Percentiles rank a stretch among this genome's conserved stretches.
These are phyloP conservation scores for Cephus cinctus DNA, from an alignment of 1,140 invertebrate genomes.

Conservation along the genomic window DNA sequence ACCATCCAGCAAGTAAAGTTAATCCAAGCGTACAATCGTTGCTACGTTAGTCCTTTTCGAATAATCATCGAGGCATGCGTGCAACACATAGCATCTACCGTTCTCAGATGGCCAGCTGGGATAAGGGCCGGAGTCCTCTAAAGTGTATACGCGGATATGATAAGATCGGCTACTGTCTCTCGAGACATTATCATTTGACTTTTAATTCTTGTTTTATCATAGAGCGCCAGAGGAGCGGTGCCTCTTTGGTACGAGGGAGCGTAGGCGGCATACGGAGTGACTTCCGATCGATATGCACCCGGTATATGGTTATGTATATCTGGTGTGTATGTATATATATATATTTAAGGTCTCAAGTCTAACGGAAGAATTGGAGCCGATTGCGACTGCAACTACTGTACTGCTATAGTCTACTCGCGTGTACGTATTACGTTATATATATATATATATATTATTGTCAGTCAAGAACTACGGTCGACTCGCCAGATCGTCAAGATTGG, in stretches of 20 bases:
- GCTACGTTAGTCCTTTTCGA: not conserved
- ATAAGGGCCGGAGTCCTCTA: not conserved
- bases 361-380: no score
- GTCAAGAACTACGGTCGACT: no score
- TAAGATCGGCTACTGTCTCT: conserved; percentile 6
- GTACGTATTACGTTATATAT: no score
- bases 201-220: not conserved
- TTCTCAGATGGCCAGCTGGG: not conserved
- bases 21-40: not conserved
- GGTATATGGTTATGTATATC: no score
- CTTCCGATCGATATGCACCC: conserved; percentile 4
- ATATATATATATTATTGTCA: no score
- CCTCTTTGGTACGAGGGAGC: not conserved
- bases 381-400: no score
- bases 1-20: not conserved
- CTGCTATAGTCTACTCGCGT: no score
- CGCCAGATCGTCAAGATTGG: no score
- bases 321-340: no score
- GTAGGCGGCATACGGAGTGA: not conserved
- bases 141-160: not conserved
- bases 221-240: not conserved
- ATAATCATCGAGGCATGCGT: conserved; percentile 4
- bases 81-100: not conserved
- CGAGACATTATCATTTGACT: conserved; percentile 4
- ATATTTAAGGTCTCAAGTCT: no score